phyloP scores from a whole-genome alignment of 1,140 invertebrate species.

The Lutraria rhynchaena region DNA sequence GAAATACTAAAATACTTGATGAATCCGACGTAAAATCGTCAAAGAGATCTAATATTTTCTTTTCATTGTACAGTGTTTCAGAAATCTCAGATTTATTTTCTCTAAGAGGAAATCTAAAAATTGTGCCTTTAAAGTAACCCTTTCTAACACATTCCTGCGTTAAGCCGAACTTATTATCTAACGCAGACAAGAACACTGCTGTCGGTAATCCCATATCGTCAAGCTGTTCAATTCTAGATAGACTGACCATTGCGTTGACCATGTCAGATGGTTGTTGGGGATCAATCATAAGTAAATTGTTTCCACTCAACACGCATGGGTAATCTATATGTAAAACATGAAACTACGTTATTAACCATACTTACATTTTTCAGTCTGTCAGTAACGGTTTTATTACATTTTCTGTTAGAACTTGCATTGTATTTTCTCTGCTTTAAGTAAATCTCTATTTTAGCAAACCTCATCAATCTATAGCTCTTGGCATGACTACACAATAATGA shows the following conservation, averaged over 20 bases:
- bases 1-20: slow-evolving; percentile 63
- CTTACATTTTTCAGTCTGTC: too few species aligned
- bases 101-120: slow-evolving; percentile 77
- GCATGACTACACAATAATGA: too few species aligned
- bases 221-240: neutral
- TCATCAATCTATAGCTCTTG: too few species aligned
- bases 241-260: slow-evolving; percentile 24
- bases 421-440: too few species aligned
- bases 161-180: slow-evolving; percentile 50
- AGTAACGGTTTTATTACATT: too few species aligned
- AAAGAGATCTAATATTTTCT: slow-evolving; percentile 66
- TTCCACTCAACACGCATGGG: slow-evolving; percentile 39
- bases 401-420: too few species aligned
- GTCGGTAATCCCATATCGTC: slow-evolving; percentile 6
- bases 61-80: slow-evolving; percentile 58
- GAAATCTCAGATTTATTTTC: slow-evolving; percentile 58
- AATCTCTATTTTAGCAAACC: too few species aligned
- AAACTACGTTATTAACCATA: too few species aligned
- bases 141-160: slow-evolving; percentile 5
- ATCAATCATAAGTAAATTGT: slow-evolving; percentile 42
- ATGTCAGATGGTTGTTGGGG: slow-evolving; percentile 11
- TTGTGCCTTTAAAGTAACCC: slow-evolving; percentile 66
- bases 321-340: slow-evolving; percentile 42
- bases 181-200: neutral
- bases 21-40: slow-evolving; percentile 61